Evolutionary conservation across 2,888 invertebrate species (phyloP).

Genomic region (Barypeithes pellucidus): DNA sequence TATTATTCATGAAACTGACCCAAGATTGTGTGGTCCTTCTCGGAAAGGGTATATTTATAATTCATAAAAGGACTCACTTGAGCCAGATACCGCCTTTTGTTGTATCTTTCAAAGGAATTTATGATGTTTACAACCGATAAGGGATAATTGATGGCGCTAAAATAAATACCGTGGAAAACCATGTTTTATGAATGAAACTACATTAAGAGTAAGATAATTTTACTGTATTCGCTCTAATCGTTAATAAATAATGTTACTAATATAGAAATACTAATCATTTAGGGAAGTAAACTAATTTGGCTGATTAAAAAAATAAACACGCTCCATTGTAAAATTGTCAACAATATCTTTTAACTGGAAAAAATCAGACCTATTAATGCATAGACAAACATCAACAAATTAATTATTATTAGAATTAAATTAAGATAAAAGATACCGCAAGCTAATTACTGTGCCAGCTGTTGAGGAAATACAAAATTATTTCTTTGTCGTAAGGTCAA

Average conservation of each 20-base stretch:
- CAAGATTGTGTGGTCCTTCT: constrained; percentile 8
- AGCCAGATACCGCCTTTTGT: constrained; percentile 13
- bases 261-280: too few species aligned
- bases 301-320: too few species aligned
- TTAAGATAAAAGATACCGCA: constrained; percentile 3
- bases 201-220: neutral
- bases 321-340: too few species aligned
- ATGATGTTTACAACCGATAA: constrained; percentile 5
- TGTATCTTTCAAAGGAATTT: neutral
- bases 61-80: neutral
- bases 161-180: constrained; percentile 1
- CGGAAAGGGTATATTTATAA: constrained; percentile 8
- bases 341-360: too few species aligned
- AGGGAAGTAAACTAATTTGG: too few species aligned
- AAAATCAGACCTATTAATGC: too few species aligned
- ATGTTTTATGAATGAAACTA: neutral
- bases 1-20: neutral
- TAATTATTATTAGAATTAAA: neutral
- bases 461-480: constrained; percentile 24
- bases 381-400: neutral
- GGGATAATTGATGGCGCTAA: constrained; percentile 7
- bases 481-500: constrained; percentile 29
- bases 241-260: too few species aligned
- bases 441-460: neutral
- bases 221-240: too few species aligned